phyloP scores from a whole-genome alignment of 2,888 invertebrate genomes.

The Catocala sponsa region DNA sequence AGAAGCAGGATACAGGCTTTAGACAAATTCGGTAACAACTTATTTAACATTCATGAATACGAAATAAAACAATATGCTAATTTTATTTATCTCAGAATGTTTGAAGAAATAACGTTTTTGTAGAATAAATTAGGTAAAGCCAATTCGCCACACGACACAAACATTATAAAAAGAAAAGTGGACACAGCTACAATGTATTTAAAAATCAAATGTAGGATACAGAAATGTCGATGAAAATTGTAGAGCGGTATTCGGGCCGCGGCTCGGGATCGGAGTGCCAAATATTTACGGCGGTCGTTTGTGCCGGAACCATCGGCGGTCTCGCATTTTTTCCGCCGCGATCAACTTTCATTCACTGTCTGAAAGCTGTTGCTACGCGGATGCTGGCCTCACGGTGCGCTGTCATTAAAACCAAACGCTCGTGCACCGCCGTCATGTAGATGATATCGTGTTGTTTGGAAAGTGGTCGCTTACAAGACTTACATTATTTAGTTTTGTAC shows the following conservation, averaged over 20 bases:
- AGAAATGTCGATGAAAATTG: constrained; percentile 54
- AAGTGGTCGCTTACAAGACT: constrained; percentile 73
- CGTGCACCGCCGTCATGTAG: constrained; percentile 81
- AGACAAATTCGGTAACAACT: constrained; percentile 68
- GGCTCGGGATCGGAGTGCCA: constrained; percentile 58
- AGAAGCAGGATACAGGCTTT: constrained; percentile 58
- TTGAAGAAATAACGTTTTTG: constrained; percentile 63
- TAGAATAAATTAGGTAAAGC: constrained; percentile 53
- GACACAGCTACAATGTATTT: constrained; percentile 38
- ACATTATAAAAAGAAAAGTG: constrained; percentile 46
- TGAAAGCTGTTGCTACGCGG: constrained; percentile 86
- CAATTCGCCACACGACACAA: constrained; percentile 43
- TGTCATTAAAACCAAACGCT: constrained; percentile 81
- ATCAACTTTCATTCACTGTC: constrained; percentile 86
- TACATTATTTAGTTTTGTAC: constrained; percentile 56
- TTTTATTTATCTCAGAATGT: constrained; percentile 62
- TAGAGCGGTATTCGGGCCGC: constrained; percentile 45
- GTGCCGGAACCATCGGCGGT: constrained; percentile 68
- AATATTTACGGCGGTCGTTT: constrained; percentile 70
- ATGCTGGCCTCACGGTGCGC: constrained; percentile 79
- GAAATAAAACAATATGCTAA: constrained; percentile 64
- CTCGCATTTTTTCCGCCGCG: constrained; percentile 75
- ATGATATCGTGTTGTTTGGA: constrained; percentile 84
- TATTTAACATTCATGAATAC: constrained; percentile 70
- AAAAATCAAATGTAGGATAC: constrained; percentile 49